Base-by-base conservation (phyloP, 2,888 invertebrate genomes). In the Drosophila mimica region DNA sequence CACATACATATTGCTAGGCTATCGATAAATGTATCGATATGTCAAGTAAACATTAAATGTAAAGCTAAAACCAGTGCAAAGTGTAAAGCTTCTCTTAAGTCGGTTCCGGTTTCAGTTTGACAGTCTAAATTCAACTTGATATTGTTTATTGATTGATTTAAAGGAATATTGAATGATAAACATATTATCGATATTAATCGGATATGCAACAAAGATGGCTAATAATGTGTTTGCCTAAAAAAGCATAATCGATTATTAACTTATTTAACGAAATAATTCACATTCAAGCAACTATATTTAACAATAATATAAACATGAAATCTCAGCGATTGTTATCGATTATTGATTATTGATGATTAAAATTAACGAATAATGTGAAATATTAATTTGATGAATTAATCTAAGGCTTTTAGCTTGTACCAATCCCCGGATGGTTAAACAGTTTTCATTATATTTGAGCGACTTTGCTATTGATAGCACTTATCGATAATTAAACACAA, bases 11-110 rank as follows among this genome's bases (percentile, higher is more conserved):
- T 38, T 17, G 8, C 2, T 8, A 7, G 33, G 56, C 20, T 67
- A 79, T 76, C 79, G 70, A 73, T 63, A 13, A 25, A 36, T 33
- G 0, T 25, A 72, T 57, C 56, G 61, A 46, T 46, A 46, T 20
- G 0, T 13, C 4, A 46, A 20, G 20, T 20, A 13, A 17, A 17
- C 36, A 3, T 17, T 17, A 7, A 36, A 7, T 17, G 8, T 13
- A 13, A 13, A 34, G 5, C 34, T 25, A 25, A 25, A 25, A 25
- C 25, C 25, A 25, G 25, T 25, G 25, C 25, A 25, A 25, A 25
- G 25, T 25, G 25, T 25, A 25, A 25, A 25, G 25, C 25, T 25
- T 1, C 25, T 2, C 25, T 25, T 25, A 25, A 25, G 25, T 25
- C 25, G 25, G 25, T 25, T 34, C 13, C 13, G 34, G 11, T 13